Percentiles rank a stretch among this genome's conserved stretches.
Conservation (phyloP, 2,888 invertebrate species). For the Tiliacea aurago region DNA sequence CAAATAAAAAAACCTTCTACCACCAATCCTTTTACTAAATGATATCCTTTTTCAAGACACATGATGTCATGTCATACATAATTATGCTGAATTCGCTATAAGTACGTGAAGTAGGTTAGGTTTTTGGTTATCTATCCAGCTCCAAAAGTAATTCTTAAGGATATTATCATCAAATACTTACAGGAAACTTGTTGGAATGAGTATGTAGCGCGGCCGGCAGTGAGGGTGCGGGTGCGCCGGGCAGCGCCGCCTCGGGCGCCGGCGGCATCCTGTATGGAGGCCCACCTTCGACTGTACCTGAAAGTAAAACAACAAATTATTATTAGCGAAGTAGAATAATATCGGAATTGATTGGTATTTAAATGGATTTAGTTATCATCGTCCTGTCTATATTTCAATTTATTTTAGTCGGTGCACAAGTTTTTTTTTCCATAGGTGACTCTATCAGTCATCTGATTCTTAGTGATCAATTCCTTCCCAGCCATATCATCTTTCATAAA, state of each 20-base stretch:
- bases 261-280: constrained; percentile 93
- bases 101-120: not conserved
- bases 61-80: not conserved
- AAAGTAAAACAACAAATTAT: constrained; percentile 10
- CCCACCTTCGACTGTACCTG: constrained; percentile 82
- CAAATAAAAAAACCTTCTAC: too few species aligned
- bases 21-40: not conserved
- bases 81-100: not conserved
- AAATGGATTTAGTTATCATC: not conserved
- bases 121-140: not conserved
- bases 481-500: too few species aligned
- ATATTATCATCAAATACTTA: constrained; percentile 82
- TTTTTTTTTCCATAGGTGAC: too few species aligned
- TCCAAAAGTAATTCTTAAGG: not conserved
- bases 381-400: not conserved
- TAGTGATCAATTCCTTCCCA: too few species aligned
- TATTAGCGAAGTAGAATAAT: not conserved
- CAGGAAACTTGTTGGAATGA: constrained; percentile 95
- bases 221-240: constrained; percentile 89
- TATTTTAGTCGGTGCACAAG: not conserved
- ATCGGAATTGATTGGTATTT: not conserved
- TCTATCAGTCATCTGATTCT: too few species aligned
- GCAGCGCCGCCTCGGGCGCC: constrained; percentile 91
- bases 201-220: constrained; percentile 91
- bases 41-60: too few species aligned